Evolutionary conservation across 2,888 invertebrate genomes (phyloP).

Genomic region (Meliscaeva auricollis): DNA sequence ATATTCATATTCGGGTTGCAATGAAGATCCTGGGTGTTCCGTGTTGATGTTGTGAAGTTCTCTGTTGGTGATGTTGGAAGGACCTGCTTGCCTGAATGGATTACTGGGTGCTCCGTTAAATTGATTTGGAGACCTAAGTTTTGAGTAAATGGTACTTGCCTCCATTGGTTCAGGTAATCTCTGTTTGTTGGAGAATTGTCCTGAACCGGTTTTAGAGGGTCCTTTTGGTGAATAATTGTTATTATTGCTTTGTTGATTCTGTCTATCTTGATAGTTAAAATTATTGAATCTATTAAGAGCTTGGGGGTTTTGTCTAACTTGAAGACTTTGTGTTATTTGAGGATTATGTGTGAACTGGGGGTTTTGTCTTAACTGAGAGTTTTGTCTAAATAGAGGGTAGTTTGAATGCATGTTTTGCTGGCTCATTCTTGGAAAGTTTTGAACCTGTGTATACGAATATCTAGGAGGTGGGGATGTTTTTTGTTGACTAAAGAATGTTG

Average conservation of each 20-base stretch:
- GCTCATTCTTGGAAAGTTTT: too few relatives aligned
- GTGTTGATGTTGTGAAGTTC: background rate
- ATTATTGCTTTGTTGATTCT: too few relatives aligned
- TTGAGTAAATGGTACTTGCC: background rate
- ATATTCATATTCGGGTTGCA: background rate
- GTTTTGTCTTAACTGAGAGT: too few relatives aligned
- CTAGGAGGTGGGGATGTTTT: background rate
- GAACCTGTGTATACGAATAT: too few relatives aligned
- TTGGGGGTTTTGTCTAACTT: background rate
- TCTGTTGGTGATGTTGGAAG: background rate
- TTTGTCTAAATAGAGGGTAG: too few relatives aligned
- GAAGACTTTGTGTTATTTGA: background rate
- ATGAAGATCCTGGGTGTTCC: background rate
- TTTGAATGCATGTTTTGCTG: too few relatives aligned
- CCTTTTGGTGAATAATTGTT: too few relatives aligned
- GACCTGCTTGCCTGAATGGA: background rate
- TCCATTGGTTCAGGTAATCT: background rate
- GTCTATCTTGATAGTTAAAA: too few relatives aligned
- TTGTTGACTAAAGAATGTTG: constrained; percentile 2
- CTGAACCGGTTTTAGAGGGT: background rate
- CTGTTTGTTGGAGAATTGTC: background rate
- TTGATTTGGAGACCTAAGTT: background rate
- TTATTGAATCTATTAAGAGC: background rate
- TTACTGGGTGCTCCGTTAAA: background rate
- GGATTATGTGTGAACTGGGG: too few relatives aligned